Evolutionary conservation across 2,113 vertebrate species (phyloP).

Genomic region (Synodontis membranacea): DNA sequence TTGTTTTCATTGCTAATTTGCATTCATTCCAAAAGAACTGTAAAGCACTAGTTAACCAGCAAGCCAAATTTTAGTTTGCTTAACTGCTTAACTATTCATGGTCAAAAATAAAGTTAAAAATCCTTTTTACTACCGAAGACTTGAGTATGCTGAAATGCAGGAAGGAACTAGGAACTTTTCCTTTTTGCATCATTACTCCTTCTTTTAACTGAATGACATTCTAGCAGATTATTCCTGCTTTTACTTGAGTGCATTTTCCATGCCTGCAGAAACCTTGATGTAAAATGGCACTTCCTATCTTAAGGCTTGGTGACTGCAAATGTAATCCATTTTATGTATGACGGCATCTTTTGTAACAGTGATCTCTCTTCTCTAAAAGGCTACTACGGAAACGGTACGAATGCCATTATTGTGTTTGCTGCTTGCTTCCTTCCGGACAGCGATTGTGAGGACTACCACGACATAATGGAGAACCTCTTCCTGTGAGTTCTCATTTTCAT

Average conservation of each 20-base stretch:
- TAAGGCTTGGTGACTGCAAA: neutral
- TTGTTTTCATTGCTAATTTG: neutral
- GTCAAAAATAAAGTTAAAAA: neutral
- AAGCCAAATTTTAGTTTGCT: neutral
- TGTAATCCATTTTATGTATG: neutral
- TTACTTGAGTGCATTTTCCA: neutral
- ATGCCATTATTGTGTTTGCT: slow-evolving; percentile 98
- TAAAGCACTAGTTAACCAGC: neutral
- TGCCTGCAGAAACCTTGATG: neutral
- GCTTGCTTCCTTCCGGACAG: slow-evolving; percentile 98
- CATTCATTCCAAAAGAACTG: no score
- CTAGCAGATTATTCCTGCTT: neutral
- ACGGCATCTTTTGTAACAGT: slow-evolving; percentile 28
- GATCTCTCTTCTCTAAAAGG: slow-evolving; percentile 72
- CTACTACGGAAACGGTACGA: slow-evolving; percentile 88
- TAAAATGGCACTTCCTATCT: neutral
- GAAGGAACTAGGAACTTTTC: neutral
- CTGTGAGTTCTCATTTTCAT: slow-evolving; percentile 82
- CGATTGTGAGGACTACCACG: slow-evolving; percentile 89
- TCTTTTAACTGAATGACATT: neutral
- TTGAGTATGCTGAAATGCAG: neutral
- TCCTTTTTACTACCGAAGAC: neutral
- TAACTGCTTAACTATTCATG: neutral
- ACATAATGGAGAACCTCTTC: slow-evolving; percentile 99
- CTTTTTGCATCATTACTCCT: neutral